A percentile compares a stretch with the other conserved stretches of the same genome.
phyloP scores from a whole-genome alignment of 2,797 vertebrate genomes.

The Schizopygopsis pylzovi region DNA sequence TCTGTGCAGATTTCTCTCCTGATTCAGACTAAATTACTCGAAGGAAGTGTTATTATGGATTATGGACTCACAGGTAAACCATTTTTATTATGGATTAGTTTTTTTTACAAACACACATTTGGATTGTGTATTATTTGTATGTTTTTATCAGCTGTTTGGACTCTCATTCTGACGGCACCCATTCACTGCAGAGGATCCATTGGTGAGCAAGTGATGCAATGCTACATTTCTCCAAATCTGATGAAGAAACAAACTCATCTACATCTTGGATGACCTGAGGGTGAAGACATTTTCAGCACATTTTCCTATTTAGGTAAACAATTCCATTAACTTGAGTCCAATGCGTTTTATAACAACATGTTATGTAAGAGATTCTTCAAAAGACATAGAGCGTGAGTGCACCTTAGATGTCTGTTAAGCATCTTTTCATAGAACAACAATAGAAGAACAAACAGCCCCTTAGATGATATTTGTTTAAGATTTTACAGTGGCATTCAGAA shows the following conservation, averaged over 20 bases:
- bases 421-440: not conserved
- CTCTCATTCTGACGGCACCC: not conserved
- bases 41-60: not conserved
- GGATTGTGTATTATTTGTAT: not conserved
- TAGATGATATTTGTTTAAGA: not conserved
- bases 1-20: not conserved
- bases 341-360: not conserved
- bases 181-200: not conserved
- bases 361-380: not conserved
- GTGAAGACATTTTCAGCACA: not conserved
- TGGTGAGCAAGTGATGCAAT: not conserved
- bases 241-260: not conserved
- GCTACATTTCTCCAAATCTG: not conserved
- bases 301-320: not conserved
- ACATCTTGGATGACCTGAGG: not conserved
- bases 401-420: not conserved
- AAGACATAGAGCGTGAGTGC: not conserved
- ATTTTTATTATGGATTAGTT: too few species aligned
- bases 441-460: not conserved
- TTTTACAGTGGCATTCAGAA: not conserved
- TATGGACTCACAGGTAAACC: too few species aligned
- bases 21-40: not conserved
- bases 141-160: not conserved
- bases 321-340: not conserved
- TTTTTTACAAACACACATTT: not conserved